These are phyloP conservation scores for Agrochola lychnidis DNA, from an alignment of 2,888 invertebrate genomes.

Conservation along the genomic window DNA sequence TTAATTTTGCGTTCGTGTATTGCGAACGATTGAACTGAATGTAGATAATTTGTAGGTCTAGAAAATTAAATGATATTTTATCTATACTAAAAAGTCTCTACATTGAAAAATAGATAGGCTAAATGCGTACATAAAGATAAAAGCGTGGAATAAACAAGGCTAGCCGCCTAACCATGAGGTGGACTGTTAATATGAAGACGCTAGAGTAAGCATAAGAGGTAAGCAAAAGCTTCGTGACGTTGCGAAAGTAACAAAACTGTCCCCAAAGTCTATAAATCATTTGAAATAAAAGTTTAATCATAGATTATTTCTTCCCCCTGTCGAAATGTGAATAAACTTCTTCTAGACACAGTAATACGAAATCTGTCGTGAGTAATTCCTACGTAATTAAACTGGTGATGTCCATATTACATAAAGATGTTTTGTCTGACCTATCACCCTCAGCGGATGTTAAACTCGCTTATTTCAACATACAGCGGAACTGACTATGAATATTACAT, in stretches of 20 bases:
- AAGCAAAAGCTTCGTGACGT: background rate
- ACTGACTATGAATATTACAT: background rate
- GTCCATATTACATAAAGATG: slow-evolving; percentile 1
- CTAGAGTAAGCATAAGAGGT: background rate
- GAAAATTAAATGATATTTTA: background rate
- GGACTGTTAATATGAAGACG: background rate
- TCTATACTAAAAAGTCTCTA: background rate
- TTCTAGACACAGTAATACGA: background rate
- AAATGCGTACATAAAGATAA: background rate
- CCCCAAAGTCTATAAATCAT: background rate
- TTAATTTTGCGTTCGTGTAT: slow-evolving; percentile 26
- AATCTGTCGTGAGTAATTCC: background rate
- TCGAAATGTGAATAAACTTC: background rate
- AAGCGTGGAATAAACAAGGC: background rate
- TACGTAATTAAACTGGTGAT: background rate
- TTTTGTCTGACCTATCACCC: slow-evolving; percentile 23
- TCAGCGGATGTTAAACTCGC: slow-evolving; percentile 13
- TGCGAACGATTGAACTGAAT: slow-evolving; percentile 2
- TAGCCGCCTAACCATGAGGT: background rate
- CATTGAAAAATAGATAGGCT: background rate
- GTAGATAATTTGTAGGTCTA: background rate
- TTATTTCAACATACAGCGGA: slow-evolving; percentile 21
- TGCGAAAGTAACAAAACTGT: background rate
- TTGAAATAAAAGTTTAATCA: background rate
- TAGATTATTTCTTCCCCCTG: background rate